A percentile compares a stretch with the other conserved stretches of the same genome.
Evolutionary conservation across 1,140 invertebrate genomes (phyloP).

Genomic region (Drosophila carrolli): DNA sequence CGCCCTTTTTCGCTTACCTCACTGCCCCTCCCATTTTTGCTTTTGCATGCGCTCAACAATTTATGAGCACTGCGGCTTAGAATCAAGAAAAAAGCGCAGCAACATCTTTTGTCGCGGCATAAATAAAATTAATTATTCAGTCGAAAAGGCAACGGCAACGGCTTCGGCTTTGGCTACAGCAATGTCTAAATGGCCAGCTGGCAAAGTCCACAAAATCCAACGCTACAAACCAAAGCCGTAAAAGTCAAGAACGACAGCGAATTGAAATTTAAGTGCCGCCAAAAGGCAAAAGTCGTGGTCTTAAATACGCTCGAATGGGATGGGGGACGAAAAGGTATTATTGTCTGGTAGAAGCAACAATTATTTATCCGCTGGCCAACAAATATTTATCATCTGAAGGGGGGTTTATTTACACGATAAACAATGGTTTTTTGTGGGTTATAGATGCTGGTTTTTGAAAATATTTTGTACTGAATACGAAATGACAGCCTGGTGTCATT

Average conservation of each 20-base stretch:
- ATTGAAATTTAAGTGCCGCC: constrained; percentile 48
- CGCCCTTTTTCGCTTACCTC: constrained; percentile 37
- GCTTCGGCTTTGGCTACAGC: constrained; percentile 10
- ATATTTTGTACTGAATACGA: too few relatives aligned
- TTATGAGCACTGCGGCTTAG: constrained; percentile 67
- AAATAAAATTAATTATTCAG: constrained; percentile 73
- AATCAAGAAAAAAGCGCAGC: constrained; percentile 32
- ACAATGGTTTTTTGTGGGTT: background rate
- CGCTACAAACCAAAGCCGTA: constrained; percentile 33
- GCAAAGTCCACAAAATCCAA: constrained; percentile 31
- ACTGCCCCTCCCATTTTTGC: background rate
- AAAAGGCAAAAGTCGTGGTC: constrained; percentile 37
- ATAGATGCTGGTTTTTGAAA: too few relatives aligned
- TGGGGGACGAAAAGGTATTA: constrained; percentile 4
- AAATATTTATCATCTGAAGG: constrained; percentile 8
- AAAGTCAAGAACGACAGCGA: constrained; percentile 45
- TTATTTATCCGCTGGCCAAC: constrained; percentile 17
- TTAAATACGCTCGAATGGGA: constrained; percentile 3
- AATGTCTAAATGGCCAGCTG: constrained; percentile 37
- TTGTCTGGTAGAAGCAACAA: constrained; percentile 25
- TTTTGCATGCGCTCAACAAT: constrained; percentile 64
- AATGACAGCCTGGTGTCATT: too few relatives aligned
- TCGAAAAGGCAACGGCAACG: constrained; percentile 34
- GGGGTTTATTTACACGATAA: constrained; percentile 8
- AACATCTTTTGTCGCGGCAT: constrained; percentile 60